phyloP scores from a whole-genome alignment of 92 coral and sea anemone species.

The Porites evermanni region DNA sequence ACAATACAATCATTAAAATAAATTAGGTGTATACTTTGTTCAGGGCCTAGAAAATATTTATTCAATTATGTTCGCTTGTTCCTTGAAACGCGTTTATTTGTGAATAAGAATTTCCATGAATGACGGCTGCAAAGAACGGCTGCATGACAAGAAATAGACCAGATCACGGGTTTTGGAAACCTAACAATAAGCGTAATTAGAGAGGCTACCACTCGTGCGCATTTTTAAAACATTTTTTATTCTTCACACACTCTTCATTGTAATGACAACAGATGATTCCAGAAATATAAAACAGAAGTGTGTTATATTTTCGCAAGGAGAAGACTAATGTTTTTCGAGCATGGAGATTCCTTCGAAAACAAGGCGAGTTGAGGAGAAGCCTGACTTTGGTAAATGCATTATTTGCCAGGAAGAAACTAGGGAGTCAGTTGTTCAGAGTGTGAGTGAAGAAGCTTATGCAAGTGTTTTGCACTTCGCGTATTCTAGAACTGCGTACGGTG shows the following conservation, averaged over 20 bases:
- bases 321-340: constrained; percentile 5
- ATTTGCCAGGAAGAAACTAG: constrained; percentile 37
- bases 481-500: constrained; percentile 35
- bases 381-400: constrained; percentile 14
- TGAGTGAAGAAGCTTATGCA: constrained; percentile 43
- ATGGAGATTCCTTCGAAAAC: constrained; percentile 27
- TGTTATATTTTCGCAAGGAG: neutral
- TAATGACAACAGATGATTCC: neutral
- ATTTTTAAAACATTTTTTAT: too few species aligned
- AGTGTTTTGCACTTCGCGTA: constrained; percentile 26
- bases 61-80: neutral
- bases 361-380: too few species aligned
- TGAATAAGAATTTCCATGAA: neutral
- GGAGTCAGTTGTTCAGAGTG: constrained; percentile 28
- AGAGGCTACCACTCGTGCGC: neutral
- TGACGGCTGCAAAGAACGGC: neutral
- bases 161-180: neutral
- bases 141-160: neutral
- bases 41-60: neutral
- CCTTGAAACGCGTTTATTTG: neutral
- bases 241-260: neutral
- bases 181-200: neutral
- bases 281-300: neutral
- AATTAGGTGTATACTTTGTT: neutral
- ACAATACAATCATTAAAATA: too few species aligned